Evolutionary conservation across 2,797 vertebrate species (phyloP).

Genomic region (Myotis myotis): DNA sequence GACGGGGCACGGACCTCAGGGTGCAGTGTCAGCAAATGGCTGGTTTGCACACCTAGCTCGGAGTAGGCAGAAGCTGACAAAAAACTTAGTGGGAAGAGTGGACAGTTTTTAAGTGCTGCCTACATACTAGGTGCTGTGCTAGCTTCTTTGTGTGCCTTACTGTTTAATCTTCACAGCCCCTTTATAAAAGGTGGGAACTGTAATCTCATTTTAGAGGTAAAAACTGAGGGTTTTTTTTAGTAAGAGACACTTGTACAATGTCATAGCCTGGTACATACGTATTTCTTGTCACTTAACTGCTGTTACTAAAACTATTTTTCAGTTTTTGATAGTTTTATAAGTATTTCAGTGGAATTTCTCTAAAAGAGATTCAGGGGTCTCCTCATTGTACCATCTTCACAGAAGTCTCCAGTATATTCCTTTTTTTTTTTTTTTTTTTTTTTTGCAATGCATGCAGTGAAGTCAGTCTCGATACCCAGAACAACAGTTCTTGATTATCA

Average conservation of each 20-base stretch:
- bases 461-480: not conserved
- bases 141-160: not conserved
- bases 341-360: constrained; percentile 5
- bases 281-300: not conserved
- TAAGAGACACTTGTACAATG: not conserved
- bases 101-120: not conserved
- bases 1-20: not conserved
- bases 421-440: not conserved
- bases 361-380: not conserved
- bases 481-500: not conserved
- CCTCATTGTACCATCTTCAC: not conserved
- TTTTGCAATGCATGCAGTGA: not conserved
- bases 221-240: not conserved
- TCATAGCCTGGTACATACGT: not conserved
- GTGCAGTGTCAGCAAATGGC: not conserved
- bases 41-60: not conserved
- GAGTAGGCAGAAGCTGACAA: not conserved
- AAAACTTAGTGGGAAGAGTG: not conserved
- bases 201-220: not conserved
- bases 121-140: not conserved
- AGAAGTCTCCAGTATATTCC: not conserved
- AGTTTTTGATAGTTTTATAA: not conserved
- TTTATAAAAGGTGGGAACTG: not conserved
- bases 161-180: not conserved
- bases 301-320: not conserved